These are phyloP conservation scores for Neoaliturus tenellus DNA, from an alignment of 2,888 invertebrate species.

Conservation along the genomic window DNA sequence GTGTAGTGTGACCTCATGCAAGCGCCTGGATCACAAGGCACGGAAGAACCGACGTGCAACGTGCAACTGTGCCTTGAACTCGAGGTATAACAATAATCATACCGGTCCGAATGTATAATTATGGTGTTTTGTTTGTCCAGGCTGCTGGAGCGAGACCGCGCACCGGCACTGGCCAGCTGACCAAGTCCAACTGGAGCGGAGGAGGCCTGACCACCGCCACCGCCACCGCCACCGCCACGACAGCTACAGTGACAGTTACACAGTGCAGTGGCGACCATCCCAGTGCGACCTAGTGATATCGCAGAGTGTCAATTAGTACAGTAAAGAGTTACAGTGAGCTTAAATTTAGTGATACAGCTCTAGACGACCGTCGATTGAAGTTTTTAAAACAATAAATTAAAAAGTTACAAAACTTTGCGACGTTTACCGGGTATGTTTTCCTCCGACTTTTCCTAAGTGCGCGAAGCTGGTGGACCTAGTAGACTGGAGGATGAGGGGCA, in stretches of 20 bases:
- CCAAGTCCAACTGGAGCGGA: not conserved
- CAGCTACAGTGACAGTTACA: not conserved
- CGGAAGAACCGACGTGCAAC: not conserved
- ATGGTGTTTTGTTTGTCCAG: constrained; percentile 47
- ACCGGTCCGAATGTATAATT: constrained; percentile 28
- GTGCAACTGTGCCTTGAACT: not conserved
- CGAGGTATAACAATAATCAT: constrained; percentile 21
- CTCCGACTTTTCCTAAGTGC: not conserved
- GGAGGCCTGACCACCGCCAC: not conserved
- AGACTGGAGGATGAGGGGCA: constrained; percentile 65
- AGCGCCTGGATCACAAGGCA: not conserved
- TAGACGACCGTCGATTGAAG: not conserved
- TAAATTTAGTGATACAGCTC: not conserved
- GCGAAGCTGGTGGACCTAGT: constrained; percentile 46
- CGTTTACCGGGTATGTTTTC: not conserved
- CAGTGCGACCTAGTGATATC: not conserved
- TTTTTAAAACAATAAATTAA: too few species aligned
- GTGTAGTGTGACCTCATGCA: too few species aligned
- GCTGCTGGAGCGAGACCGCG: constrained; percentile 20
- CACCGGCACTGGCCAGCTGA: constrained; percentile 14
- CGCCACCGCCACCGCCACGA: not conserved
- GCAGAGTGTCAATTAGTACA: not conserved
- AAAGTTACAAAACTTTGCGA: not conserved
- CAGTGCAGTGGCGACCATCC: not conserved
- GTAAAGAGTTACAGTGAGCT: not conserved